Percentiles rank a stretch among this genome's conserved stretches.
Evolutionary conservation across 2,888 invertebrate species (phyloP).

Genomic region (Leptopilina syphax): DNA sequence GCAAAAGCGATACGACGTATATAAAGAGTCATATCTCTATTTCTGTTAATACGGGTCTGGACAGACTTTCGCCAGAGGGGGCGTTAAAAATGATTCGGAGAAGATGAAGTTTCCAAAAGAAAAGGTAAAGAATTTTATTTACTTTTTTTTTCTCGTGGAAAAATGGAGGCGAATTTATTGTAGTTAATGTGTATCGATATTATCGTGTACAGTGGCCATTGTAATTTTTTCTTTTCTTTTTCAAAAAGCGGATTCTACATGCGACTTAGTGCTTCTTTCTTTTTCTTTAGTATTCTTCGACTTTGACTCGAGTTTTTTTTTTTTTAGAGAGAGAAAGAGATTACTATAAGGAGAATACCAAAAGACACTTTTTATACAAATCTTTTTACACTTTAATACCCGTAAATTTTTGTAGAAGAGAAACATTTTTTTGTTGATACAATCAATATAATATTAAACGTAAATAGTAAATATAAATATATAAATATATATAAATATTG

Average conservation of each 20-base stretch:
- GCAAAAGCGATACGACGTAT: constrained; percentile 46
- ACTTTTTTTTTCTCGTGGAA: not conserved
- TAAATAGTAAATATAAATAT: constrained; percentile 40
- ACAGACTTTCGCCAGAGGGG: constrained; percentile 26
- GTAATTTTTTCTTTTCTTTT: constrained; percentile 53
- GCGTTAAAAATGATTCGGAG: constrained; percentile 41
- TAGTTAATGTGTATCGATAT: constrained; percentile 54
- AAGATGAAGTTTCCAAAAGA: constrained; percentile 36
- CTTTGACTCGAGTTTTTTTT: not conserved
- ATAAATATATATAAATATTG: constrained; percentile 42
- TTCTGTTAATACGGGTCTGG: constrained; percentile 36
- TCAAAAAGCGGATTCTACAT: not conserved
- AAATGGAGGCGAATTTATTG: constrained; percentile 22
- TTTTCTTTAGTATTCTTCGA: constrained; percentile 16
- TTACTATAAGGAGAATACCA: constrained; percentile 54
- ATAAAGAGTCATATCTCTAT: not conserved
- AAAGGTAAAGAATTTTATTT: not conserved
- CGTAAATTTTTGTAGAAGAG: constrained; percentile 44
- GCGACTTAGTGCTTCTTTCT: constrained; percentile 21
- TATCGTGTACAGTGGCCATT: constrained; percentile 68
- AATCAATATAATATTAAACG: constrained; percentile 49
- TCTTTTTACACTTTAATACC: constrained; percentile 60
- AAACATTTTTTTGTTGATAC: constrained; percentile 34
- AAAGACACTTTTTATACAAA: constrained; percentile 62
- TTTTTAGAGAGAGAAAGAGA: not conserved